Conservation (phyloP, 2,888 invertebrate species). For the Pyrgus malvae region DNA sequence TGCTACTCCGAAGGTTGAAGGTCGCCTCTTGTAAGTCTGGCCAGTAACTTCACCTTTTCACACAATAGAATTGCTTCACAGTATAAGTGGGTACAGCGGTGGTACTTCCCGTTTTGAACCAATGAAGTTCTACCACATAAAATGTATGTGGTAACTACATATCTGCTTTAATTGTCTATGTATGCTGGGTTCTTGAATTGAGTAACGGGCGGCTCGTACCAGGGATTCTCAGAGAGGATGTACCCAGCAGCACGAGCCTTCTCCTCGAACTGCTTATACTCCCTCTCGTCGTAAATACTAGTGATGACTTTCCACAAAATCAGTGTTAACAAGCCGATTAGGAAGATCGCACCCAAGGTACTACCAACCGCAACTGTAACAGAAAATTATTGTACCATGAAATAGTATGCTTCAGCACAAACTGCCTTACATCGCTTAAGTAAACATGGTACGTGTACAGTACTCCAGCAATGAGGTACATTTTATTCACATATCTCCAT, state of each 20-base stretch:
- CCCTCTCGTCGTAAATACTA: constrained; percentile 55
- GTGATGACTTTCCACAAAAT: constrained; percentile 61
- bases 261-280: constrained; percentile 54
- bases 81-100: too few relatives aligned
- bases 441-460: too few relatives aligned
- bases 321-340: constrained; percentile 61
- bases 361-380: constrained; percentile 57
- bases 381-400: not conserved
- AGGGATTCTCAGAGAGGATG: constrained; percentile 45
- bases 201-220: constrained; percentile 47
- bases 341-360: constrained; percentile 50
- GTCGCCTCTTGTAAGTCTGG: too few relatives aligned
- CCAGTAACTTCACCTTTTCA: too few relatives aligned
- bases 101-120: too few relatives aligned
- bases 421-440: too few relatives aligned
- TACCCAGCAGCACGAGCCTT: constrained; percentile 50
- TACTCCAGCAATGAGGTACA: too few relatives aligned
- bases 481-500: too few relatives aligned
- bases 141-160: not conserved
- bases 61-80: too few relatives aligned
- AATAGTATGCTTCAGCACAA: not conserved
- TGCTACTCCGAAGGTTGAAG: too few relatives aligned
- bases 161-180: not conserved
- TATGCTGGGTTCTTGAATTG: constrained; percentile 54
- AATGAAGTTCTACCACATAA: too few relatives aligned